Base-by-base conservation (phyloP, 1,140 invertebrate genomes). In the Atta cephalotes region DNA sequence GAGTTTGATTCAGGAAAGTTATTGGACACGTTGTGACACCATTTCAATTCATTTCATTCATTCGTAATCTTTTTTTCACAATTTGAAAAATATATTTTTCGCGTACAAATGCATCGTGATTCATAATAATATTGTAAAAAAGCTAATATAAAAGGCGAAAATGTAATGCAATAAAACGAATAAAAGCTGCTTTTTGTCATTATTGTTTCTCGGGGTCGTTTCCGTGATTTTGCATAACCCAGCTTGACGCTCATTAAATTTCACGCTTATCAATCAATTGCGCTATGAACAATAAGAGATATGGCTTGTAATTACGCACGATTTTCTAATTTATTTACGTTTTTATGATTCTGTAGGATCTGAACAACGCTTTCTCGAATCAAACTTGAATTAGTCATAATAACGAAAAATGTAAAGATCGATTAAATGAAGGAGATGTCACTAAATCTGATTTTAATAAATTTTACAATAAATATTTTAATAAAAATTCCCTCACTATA, bases 251-350 rank as follows among this genome's bases (percentile, higher is more conserved):
- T 78, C n/a, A 9, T 78, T 18, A 45, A 39, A 78, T 63, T 77
- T 77, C 74, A 62, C 39, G 76, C 58, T 63, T 76, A 60, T 76
- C 72, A 76, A 7, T 76, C 53, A 53, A 76, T 7, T n/a, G 53
- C 9, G 28, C n/a, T 9, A n/a, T 18, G 72, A 76, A 60, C n/a
- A n/a, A 14, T 18, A 72, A 58, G 12, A 76, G n/a, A 25, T 16
- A 78, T 21, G 25, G 16, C 58, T 3, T 63, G 45, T 78, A 77
- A 77, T 45, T 28, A 39, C 16, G 58, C 58, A 18, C 14, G 18
- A 51, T 79, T 79, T 65, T 79, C 58, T 65, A 51, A 79, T 79
- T 76, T 65, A 65, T 79, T 79, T 65, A 79, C 58, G 76, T 60
- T 49, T 28, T 79, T 77, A n/a, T n/a, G 18, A 79, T 31, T 39